A percentile compares a stretch with the other conserved stretches of the same genome.
Evolutionary conservation across 1,140 invertebrate genomes (phyloP).

Genomic region (Acromyrmex heyeri): DNA sequence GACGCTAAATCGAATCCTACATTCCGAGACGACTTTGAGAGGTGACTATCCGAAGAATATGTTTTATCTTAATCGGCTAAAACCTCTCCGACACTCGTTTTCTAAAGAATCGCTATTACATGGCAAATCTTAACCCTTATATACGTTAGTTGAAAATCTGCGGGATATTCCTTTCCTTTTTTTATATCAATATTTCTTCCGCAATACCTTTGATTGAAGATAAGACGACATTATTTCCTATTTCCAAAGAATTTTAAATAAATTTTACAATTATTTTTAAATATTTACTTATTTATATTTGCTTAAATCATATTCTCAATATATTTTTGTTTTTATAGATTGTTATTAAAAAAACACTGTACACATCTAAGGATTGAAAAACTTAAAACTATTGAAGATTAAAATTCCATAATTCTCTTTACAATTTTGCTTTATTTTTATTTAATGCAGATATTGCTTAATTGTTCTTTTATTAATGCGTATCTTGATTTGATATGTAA

Average conservation of each 20-base stretch:
- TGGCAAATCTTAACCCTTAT: not conserved
- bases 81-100: not conserved
- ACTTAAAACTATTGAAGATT: not conserved
- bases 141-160: not conserved
- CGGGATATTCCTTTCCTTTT: not conserved
- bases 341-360: not conserved
- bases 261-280: not conserved
- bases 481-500: not conserved
- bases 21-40: slow-evolving; percentile 10
- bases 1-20: not conserved
- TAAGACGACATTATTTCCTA: not conserved
- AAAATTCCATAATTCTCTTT: not conserved
- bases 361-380: not conserved
- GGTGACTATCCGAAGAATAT: slow-evolving; percentile 12
- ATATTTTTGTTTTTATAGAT: not conserved
- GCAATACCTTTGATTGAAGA: not conserved
- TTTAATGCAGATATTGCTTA: not conserved
- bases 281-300: not conserved
- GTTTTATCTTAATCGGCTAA: too few species aligned
- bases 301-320: not conserved
- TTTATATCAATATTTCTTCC: not conserved
- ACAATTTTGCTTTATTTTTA: not conserved
- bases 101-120: not conserved
- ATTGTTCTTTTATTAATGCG: not conserved
- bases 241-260: not conserved